Conservation (phyloP, 2,888 invertebrate genomes). For the Dorcus hopei region DNA sequence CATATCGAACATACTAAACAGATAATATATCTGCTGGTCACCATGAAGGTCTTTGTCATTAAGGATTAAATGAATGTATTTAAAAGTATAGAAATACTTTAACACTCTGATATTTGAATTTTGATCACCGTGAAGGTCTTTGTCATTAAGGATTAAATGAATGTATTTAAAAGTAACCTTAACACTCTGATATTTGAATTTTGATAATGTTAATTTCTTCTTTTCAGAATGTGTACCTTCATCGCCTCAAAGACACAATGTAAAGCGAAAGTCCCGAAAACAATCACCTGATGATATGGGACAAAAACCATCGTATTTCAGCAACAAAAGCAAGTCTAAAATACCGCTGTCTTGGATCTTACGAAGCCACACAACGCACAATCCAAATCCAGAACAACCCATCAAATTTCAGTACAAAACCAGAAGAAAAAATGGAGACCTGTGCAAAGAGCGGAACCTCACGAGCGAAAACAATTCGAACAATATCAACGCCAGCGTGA, state of each 20-base stretch:
- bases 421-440: constrained; percentile 34
- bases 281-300: constrained; percentile 44
- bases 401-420: constrained; percentile 49
- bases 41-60: too few species aligned
- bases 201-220: too few species aligned
- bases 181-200: too few species aligned
- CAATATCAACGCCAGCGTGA: constrained; percentile 4
- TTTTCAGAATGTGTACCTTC: too few species aligned
- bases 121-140: too few species aligned
- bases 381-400: constrained; percentile 46
- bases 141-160: too few species aligned
- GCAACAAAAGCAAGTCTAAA: constrained; percentile 54
- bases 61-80: too few species aligned
- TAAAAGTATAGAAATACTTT: too few species aligned
- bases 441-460: constrained; percentile 9
- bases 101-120: too few species aligned
- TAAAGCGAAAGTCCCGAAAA: neutral
- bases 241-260: neutral
- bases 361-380: constrained; percentile 51
- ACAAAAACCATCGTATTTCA: constrained; percentile 53
- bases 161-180: too few species aligned
- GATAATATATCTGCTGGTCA: too few species aligned
- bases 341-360: constrained; percentile 75
- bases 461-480: constrained; percentile 19
- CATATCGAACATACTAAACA: too few species aligned